These are phyloP conservation scores for Calephelis virginiensis DNA, from an alignment of 1,140 invertebrate species.

Conservation along the genomic window DNA sequence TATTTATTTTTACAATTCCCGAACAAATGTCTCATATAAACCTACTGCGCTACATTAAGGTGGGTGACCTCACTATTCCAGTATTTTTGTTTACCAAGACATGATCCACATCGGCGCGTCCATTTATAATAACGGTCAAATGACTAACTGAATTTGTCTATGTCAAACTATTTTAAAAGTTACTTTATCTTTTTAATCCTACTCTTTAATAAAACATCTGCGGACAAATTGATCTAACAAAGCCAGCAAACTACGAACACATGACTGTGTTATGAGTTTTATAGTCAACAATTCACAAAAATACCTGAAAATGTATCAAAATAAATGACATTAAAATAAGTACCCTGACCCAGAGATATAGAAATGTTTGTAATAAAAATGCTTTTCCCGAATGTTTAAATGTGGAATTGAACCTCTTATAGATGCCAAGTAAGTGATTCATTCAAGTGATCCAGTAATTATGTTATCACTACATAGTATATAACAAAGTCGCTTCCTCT, in stretches of 20 bases:
- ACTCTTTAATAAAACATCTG: too few relatives aligned
- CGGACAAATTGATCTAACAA: not conserved
- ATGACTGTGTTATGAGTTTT: too few relatives aligned
- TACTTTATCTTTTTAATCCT: not conserved
- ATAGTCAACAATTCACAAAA: too few relatives aligned
- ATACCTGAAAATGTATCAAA: too few relatives aligned
- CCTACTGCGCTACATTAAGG: constrained; percentile 1
- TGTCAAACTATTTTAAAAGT: not conserved
- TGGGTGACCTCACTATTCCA: constrained; percentile 13
- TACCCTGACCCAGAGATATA: too few relatives aligned
- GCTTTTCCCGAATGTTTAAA: too few relatives aligned
- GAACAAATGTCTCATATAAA: constrained; percentile 6
- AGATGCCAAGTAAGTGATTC: not conserved
- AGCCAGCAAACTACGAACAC: too few relatives aligned
- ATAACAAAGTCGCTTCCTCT: too few relatives aligned
- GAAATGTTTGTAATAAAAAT: not conserved
- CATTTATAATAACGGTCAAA: not conserved
- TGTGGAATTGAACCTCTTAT: not conserved
- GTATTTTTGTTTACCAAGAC: constrained; percentile 15
- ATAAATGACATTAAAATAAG: too few relatives aligned
- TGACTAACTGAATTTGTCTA: not conserved
- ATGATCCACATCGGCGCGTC: not conserved
- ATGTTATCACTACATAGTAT: not conserved
- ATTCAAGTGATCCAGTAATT: not conserved
- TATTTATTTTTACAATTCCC: not conserved